Base-by-base conservation (phyloP, 2,113 vertebrate genomes). In the Panthera uncia region DNA sequence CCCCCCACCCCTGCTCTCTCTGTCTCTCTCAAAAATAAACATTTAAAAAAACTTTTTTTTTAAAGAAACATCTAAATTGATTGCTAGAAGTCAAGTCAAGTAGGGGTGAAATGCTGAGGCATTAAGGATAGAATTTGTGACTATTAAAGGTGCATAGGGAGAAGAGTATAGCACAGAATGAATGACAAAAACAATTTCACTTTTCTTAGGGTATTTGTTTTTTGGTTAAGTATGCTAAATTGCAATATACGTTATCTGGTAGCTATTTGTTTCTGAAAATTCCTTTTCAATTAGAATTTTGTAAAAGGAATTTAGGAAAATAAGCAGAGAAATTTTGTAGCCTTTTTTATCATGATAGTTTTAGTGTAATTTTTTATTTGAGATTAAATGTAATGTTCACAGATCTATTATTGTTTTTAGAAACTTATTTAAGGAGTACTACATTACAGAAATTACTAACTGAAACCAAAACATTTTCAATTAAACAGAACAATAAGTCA, bases 201-300 rank as follows among this genome's bases (percentile, higher is more conserved):
- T 84, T 94, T 81, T 89, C 27, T 89, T 79, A 63, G 13, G 36
- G n/a, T 91, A 16, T 94, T 93, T 94, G 29, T 52, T 92, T 55
- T 95, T 80, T 66, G 23, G 29, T 85, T 80, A 88, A 91, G 33
- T 82, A 65, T 92, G 55, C 73, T 91, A 86, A 61, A 85, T 97
- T 96, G 45, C 3, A 85, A 5, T 95, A 71, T 89, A 71, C 15
- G 16, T 86, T 94, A 92, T 83, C 86, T 92, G 5, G 4, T 61
- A 74, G 36, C 14, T 92, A 3, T 78, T 41, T 97, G 89, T 97
- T 76, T 84, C 89, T 97, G n/a, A 94, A 4, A 38, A 50, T 85
- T 78, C 63, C 65, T 94, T 76, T 98, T 73, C 57, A 96, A 48
- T 71, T 97, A 96, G 96, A 94, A 97, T 91, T 89, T 36, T 89